Percentiles rank a stretch among this genome's conserved stretches.
Evolutionary conservation across 2,113 vertebrate genomes (phyloP).

Genomic region (Mobula hypostoma): DNA sequence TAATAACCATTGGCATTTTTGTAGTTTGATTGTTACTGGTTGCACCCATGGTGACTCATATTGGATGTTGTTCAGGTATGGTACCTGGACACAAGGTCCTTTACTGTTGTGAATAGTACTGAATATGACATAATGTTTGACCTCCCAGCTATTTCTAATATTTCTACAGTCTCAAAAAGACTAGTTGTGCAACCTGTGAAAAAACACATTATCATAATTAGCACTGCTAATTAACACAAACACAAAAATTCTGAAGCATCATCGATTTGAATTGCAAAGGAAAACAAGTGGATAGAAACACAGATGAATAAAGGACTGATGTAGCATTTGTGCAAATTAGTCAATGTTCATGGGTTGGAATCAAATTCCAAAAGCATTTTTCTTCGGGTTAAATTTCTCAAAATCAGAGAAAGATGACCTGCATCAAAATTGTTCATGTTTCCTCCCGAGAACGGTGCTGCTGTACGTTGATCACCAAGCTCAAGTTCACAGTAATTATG

Average conservation of each 20-base stretch:
- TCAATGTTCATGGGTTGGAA: neutral
- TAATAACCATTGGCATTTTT: neutral
- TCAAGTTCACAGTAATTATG: neutral
- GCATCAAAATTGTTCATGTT: conserved; percentile 5
- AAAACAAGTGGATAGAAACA: neutral
- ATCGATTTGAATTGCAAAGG: neutral
- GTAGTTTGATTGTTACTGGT: neutral
- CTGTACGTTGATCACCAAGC: neutral
- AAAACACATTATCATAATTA: neutral
- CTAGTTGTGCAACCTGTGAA: neutral
- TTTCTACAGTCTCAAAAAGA: neutral
- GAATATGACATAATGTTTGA: neutral
- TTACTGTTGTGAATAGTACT: neutral
- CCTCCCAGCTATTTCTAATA: neutral
- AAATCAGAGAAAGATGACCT: neutral
- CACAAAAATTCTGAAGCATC: too few species aligned
- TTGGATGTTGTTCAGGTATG: neutral
- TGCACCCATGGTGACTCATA: neutral
- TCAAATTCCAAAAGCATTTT: neutral
- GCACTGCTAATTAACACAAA: neutral
- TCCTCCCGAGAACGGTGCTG: neutral
- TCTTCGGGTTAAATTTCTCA: conserved; percentile 9
- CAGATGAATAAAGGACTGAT: neutral
- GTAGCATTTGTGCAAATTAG: neutral
- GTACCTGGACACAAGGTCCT: neutral